Percentiles rank a stretch among this genome's conserved stretches.
phyloP scores from a whole-genome alignment of 2,888 invertebrate genomes.

The Lysandra bellargus region DNA sequence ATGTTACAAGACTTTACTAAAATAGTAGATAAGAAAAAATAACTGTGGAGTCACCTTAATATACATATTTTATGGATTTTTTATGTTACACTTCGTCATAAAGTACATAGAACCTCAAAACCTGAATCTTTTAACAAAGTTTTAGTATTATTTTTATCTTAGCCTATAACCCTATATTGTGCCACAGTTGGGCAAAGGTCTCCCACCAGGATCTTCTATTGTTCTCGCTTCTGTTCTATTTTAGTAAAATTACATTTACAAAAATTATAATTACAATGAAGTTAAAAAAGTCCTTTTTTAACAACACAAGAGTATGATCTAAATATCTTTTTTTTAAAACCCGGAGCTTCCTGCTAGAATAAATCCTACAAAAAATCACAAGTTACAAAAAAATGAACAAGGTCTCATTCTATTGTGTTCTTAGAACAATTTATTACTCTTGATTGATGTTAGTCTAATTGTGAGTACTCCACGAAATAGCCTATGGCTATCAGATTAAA shows the following conservation, averaged over 20 bases:
- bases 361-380: not conserved
- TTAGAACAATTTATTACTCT: not conserved
- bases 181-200: too few relatives aligned
- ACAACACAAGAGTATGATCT: not conserved
- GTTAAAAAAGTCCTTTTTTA: not conserved
- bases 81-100: not conserved
- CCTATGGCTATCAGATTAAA: conserved; percentile 5
- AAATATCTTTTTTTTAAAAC: not conserved
- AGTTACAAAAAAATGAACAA: not conserved
- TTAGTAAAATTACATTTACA: too few relatives aligned
- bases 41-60: not conserved
- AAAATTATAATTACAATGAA: too few relatives aligned
- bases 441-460: conserved; percentile 10
- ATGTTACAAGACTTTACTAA: not conserved
- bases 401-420: conserved; percentile 2
- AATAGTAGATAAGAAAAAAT: not conserved
- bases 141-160: too few relatives aligned
- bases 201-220: too few relatives aligned
- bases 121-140: too few relatives aligned
- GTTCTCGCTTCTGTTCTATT: too few relatives aligned
- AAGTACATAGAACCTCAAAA: too few relatives aligned
- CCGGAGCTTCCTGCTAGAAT: not conserved
- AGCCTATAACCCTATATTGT: too few relatives aligned
- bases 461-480: not conserved
- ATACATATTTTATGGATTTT: not conserved